Base-by-base conservation (phyloP, 2,797 vertebrate species). In the Sebastes reedi region DNA sequence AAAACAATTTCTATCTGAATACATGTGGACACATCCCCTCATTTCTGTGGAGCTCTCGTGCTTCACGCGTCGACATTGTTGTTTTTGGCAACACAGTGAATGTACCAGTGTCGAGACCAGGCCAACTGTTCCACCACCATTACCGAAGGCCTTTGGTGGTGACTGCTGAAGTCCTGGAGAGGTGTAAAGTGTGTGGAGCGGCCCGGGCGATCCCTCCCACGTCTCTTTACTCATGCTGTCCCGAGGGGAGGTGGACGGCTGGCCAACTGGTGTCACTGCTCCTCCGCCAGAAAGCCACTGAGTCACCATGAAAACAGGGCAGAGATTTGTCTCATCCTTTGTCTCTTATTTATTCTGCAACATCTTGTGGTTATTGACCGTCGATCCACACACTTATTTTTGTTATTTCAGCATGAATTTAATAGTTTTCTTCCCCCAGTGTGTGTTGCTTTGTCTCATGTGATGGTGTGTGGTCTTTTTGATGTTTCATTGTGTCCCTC, bases 121-220 rank as follows among this genome's bases (percentile, higher is more conserved):
- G 75, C 92, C 89, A 91, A 93, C 89, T 94, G 90, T 92, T 93
- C 87, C 20, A 18, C 86, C 20, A 18, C 67, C 85, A 83, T 86
- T 69, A 9, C 85, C n/a, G 34, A 87, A 13, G 79, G 86, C 77
- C 86, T 80, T 78, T 16, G 80, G 67, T 80, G 84, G 88, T 20
- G 77, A 82, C 77, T 46, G 88, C 79, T 70, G 88, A 87, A 88
- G 89, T 87, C 89, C 67, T 20, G 83, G 78, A 22, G 91, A 88
- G 89, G 92, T 91, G 92, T 84, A 90, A 92, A 92, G 89, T 72
- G 87, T 88, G 89, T 84, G 89, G 65, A 29, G 73, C 64, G 11
- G 82, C 80, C 81, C 46, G 84, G 89, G 89, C 83, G 87, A 93
- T 91, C 91, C 89, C 90, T 88, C 91, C 93, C 91, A 94, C 89